Evolutionary conservation across 2,113 vertebrate genomes (phyloP).

Genomic region (Nycticryphes semicollaris): DNA sequence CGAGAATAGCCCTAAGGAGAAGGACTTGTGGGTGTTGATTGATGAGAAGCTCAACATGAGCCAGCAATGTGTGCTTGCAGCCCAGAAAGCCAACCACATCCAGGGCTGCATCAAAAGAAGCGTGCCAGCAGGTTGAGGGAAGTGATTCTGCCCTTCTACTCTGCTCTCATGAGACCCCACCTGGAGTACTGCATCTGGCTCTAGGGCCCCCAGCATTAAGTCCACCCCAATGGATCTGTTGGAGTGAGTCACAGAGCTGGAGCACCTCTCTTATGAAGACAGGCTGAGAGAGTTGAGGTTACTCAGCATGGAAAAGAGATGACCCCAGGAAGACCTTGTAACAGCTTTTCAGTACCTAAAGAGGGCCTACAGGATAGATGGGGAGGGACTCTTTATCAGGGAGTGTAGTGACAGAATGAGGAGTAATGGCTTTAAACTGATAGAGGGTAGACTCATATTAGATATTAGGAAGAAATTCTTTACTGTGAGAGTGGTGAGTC

Average conservation of each 20-base stretch:
- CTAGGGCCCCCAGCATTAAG: neutral
- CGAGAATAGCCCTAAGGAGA: neutral
- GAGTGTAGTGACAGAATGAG: neutral
- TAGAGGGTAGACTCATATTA: neutral
- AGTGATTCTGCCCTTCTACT: neutral
- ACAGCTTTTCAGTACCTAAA: neutral
- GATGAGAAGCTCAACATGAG: neutral
- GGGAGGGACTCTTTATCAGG: neutral
- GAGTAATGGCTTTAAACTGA: neutral
- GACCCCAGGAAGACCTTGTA: neutral
- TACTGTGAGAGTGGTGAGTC: neutral
- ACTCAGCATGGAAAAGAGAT: neutral
- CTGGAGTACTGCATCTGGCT: neutral
- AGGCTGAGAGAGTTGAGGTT: neutral
- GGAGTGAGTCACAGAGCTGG: neutral
- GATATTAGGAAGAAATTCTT: neutral
- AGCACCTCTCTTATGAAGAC: neutral
- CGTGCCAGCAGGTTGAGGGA: neutral
- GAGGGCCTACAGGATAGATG: neutral
- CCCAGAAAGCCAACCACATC: neutral
- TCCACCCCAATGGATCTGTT: neutral
- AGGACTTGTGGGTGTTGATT: neutral
- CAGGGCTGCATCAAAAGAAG: neutral
- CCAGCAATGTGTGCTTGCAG: neutral
- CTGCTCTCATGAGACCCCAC: neutral